Evolutionary conservation across 2,797 vertebrate species (phyloP).

Genomic region (Notoglanidium macrostoma): DNA sequence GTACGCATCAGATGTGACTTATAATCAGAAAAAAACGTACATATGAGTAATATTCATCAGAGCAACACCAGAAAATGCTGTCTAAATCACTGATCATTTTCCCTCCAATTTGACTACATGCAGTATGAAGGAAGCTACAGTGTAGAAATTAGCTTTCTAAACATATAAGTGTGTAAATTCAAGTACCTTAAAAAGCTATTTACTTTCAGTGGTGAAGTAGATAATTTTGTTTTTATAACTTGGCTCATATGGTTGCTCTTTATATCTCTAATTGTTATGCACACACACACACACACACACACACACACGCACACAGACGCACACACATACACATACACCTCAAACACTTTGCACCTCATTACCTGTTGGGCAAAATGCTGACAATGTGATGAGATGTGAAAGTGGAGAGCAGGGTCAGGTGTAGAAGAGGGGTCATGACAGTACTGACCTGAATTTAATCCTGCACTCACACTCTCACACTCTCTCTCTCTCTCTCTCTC

Average conservation of each 20-base stretch:
- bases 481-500: not conserved
- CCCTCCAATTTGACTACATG: too few relatives aligned
- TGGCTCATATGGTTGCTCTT: not conserved
- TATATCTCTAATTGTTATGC: not conserved
- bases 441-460: constrained; percentile 48
- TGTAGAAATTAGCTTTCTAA: not conserved
- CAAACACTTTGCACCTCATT: constrained; percentile 28
- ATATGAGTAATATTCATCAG: not conserved
- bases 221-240: not conserved
- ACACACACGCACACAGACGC: not conserved
- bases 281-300: not conserved
- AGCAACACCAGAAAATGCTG: not conserved
- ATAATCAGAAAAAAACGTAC: not conserved
- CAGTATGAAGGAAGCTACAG: not conserved
- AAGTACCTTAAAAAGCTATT: not conserved
- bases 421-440: constrained; percentile 46
- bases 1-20: not conserved
- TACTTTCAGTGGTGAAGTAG: not conserved
- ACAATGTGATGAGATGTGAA: constrained; percentile 45
- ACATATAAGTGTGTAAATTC: not conserved
- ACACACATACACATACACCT: not conserved
- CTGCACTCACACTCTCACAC: not conserved
- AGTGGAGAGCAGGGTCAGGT: constrained; percentile 38
- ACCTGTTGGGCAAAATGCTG: constrained; percentile 29
- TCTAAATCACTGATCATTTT: not conserved